A percentile compares a stretch with the other conserved stretches of the same genome.
phyloP scores from a whole-genome alignment of 2,888 invertebrate genomes.

The Adela reaumurella region DNA sequence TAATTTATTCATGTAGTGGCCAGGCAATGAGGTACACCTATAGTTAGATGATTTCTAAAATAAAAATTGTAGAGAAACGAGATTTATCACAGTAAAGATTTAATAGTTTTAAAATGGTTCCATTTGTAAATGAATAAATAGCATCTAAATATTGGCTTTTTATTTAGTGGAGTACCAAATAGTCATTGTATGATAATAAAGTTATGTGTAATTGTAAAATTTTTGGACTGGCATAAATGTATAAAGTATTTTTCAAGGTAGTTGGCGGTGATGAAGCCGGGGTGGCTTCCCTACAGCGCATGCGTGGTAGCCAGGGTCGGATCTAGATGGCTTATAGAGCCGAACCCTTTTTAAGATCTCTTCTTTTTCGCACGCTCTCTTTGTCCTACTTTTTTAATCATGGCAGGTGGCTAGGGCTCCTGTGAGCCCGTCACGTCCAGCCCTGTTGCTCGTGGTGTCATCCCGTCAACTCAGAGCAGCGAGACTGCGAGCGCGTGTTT shows the following conservation, averaged over 20 bases:
- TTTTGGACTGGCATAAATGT: not conserved
- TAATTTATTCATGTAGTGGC: no score
- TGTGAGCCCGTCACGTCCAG: no score
- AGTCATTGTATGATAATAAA: not conserved
- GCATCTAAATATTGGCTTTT: not conserved
- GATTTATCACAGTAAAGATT: not conserved
- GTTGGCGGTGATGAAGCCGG: not conserved
- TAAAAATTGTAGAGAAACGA: not conserved
- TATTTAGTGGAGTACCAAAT: not conserved
- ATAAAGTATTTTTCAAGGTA: not conserved
- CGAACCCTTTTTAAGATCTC: no score
- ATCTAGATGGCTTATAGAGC: no score
- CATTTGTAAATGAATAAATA: not conserved
- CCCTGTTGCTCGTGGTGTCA: no score
- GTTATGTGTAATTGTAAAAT: not conserved
- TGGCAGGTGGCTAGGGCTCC: no score
- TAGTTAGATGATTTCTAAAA: not conserved
- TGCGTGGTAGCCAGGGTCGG: no score
- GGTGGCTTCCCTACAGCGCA: no score
- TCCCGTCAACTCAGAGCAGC: no score
- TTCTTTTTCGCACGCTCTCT: no score
- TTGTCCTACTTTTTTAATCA: no score
- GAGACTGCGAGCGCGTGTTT: constrained; percentile 56
- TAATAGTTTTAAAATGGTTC: not conserved
- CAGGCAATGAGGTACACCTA: not conserved